A percentile compares a stretch with the other conserved stretches of the same genome.
Conservation (phyloP, 1,140 invertebrate genomes). For the Scaptodrosophila lebanonensis region DNA sequence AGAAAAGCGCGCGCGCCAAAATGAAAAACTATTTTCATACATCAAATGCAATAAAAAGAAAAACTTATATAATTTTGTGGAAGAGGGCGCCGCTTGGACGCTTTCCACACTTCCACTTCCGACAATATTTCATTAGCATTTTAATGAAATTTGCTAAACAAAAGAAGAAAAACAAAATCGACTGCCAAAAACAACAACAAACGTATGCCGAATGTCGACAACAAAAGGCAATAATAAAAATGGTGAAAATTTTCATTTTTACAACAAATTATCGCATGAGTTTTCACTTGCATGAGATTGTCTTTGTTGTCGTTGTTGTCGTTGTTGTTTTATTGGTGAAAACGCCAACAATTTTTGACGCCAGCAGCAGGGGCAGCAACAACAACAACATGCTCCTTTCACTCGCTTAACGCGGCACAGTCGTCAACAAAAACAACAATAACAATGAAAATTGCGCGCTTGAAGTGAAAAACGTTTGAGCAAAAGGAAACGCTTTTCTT, state of each 20-base stretch:
- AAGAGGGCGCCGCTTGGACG: slow-evolving; percentile 36
- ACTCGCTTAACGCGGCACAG: slow-evolving; percentile 65
- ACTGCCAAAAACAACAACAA: slow-evolving; percentile 10
- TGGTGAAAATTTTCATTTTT: slow-evolving; percentile 73
- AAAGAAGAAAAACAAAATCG: slow-evolving; percentile 30
- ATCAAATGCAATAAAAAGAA: slow-evolving; percentile 24
- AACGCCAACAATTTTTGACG: slow-evolving; percentile 59
- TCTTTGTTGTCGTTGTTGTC: slow-evolving; percentile 23
- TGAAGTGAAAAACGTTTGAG: slow-evolving; percentile 68
- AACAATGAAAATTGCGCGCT: slow-evolving; percentile 42
- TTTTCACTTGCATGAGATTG: slow-evolving; percentile 59
- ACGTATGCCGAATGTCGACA: slow-evolving; percentile 30
- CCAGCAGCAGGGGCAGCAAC: slow-evolving; percentile 42
- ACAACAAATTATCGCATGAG: slow-evolving; percentile 75
- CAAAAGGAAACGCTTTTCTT: slow-evolving; percentile 72
- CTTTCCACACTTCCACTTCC: slow-evolving; percentile 60
- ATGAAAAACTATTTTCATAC: slow-evolving; percentile 34
- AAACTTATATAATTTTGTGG: slow-evolving; percentile 54
- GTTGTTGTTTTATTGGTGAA: slow-evolving; percentile 36
- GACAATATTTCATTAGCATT: slow-evolving; percentile 73
- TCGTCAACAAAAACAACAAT: too few species aligned
- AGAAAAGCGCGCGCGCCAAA: slow-evolving; percentile 29
- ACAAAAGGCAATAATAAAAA: slow-evolving; percentile 51
- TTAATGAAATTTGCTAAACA: slow-evolving; percentile 71
- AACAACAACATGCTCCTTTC: slow-evolving; percentile 61